These are phyloP conservation scores for Pseudocheirus occidentalis DNA, from an alignment of 2,797 vertebrate species.

Conservation along the genomic window DNA sequence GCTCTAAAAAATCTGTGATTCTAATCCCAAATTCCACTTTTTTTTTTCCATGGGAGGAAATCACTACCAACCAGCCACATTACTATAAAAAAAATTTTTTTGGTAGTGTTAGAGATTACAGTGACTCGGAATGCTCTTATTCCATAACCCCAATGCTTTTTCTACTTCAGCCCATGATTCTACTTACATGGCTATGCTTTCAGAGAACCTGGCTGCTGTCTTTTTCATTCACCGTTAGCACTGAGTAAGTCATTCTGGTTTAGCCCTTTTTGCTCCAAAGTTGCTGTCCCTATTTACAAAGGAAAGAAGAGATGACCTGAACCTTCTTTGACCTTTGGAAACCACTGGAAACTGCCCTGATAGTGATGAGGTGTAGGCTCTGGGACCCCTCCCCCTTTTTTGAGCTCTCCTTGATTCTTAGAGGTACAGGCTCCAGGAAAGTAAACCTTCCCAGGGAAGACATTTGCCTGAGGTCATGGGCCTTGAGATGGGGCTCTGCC, in stretches of 20 bases:
- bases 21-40: conserved; percentile 55
- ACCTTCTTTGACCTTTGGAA: neutral
- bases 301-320: neutral
- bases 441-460: no score
- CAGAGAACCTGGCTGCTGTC: neutral
- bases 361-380: no score
- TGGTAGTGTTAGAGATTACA: neutral
- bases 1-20: neutral
- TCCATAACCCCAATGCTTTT: neutral
- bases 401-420: no score
- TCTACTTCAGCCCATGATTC: neutral
- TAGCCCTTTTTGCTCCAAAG: conserved; percentile 39
- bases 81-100: neutral
- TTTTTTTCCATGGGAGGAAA: conserved; percentile 31
- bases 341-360: neutral
- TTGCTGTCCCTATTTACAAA: neutral
- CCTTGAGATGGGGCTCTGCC: no score
- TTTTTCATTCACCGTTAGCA: neutral
- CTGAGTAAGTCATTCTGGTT: neutral
- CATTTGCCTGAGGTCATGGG: no score
- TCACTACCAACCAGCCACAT: neutral
- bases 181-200: neutral
- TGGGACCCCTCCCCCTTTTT: no score
- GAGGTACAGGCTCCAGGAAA: no score
- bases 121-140: neutral